Conservation (phyloP, 2,113 vertebrate species). For the Limanda limanda region DNA sequence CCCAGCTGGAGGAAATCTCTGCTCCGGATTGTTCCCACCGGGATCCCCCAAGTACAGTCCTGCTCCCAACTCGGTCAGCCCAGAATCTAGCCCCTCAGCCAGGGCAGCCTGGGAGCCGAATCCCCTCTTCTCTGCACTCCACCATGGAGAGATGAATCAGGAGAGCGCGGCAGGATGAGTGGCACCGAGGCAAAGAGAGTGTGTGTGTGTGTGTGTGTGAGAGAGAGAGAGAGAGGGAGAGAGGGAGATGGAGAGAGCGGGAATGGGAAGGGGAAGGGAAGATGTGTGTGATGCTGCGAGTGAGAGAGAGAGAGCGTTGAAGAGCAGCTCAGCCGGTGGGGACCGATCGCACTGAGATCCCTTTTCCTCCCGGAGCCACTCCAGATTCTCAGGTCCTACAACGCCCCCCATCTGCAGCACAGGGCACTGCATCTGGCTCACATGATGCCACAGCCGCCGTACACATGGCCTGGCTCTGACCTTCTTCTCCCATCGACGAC, state of each 20-base stretch:
- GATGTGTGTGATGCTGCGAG: conserved; percentile 31
- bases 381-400: conserved; percentile 73
- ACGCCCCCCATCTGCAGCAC: conserved; percentile 68
- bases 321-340: conserved; percentile 55
- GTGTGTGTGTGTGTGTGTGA: conserved; percentile 8
- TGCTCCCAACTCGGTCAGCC: conserved; percentile 55
- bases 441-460: conserved; percentile 27
- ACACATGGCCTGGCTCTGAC: conserved; percentile 59
- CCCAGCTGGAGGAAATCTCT: conserved; percentile 29
- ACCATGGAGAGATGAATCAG: conserved; percentile 45
- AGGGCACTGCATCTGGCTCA: conserved; percentile 44
- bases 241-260: conserved; percentile 8
- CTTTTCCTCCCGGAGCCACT: conserved; percentile 60
- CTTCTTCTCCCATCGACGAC: neutral
- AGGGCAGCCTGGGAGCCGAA: conserved; percentile 34
- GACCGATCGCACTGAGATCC: conserved; percentile 68
- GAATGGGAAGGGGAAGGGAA: conserved; percentile 18
- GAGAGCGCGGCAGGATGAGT: conserved; percentile 43
- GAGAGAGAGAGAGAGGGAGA: conserved; percentile 29
- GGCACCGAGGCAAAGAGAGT: conserved; percentile 19
- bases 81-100: conserved; percentile 33
- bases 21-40: conserved; percentile 21
- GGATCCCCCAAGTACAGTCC: conserved; percentile 28
- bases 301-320: conserved; percentile 64
- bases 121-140: conserved; percentile 41